Evolutionary conservation across 2,797 vertebrate species (phyloP).

Genomic region (Ptychadena robeensis): DNA sequence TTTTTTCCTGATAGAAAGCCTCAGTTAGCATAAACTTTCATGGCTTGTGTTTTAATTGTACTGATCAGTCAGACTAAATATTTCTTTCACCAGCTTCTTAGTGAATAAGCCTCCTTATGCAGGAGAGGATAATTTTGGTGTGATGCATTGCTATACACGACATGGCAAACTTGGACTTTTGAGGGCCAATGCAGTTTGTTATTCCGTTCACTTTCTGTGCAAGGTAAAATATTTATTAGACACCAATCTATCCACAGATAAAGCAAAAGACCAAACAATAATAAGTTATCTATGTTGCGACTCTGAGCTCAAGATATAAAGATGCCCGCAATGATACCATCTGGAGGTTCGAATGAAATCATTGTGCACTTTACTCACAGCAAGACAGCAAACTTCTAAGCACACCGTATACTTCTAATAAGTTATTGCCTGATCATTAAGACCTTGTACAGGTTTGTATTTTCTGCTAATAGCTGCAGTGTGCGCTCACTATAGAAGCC

Average conservation of each 20-base stretch:
- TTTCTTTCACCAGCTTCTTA: constrained; percentile 7
- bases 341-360: not conserved
- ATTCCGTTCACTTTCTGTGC: not conserved
- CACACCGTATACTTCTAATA: not conserved
- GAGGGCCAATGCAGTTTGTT: not conserved
- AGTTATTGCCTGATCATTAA: not conserved
- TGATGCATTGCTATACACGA: not conserved
- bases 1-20: constrained; percentile 86
- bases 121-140: not conserved
- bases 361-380: not conserved
- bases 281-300: not conserved
- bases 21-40: constrained; percentile 68
- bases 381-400: not conserved
- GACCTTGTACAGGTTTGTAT: not conserved
- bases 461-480: not conserved
- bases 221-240: not conserved
- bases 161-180: not conserved
- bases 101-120: not conserved
- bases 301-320: not conserved
- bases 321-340: not conserved
- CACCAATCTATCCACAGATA: not conserved
- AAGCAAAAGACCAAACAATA: not conserved
- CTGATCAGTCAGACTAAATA: constrained; percentile 44
- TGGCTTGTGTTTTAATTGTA: constrained; percentile 9
- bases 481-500: not conserved